Evolutionary conservation across 2,797 vertebrate species (phyloP).

Genomic region (Kryptopterus vitreolus): DNA sequence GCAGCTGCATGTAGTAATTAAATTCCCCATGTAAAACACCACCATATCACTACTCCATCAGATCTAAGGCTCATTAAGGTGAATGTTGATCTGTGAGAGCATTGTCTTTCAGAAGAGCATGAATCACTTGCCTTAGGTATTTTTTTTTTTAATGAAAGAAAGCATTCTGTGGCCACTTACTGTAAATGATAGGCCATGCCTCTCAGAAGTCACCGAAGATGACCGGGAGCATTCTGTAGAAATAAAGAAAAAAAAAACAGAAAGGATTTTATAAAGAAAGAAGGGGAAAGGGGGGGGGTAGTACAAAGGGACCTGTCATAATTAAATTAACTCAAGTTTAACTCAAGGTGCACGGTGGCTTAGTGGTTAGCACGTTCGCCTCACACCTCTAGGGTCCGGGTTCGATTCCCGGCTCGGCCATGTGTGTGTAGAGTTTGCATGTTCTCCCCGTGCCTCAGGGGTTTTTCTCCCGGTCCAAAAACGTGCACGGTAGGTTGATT

Average conservation of each 20-base stretch:
- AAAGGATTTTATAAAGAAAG: not conserved
- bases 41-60: not conserved
- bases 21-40: not conserved
- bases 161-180: slow-evolving; percentile 38
- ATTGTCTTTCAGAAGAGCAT: not conserved
- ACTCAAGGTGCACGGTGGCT: too few relatives aligned
- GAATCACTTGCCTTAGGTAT: not conserved
- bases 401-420: too few relatives aligned
- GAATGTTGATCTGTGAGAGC: not conserved
- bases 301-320: not conserved
- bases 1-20: not conserved
- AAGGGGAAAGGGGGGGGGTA: too few relatives aligned
- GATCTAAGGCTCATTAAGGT: not conserved
- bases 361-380: too few relatives aligned
- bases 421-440: too few relatives aligned
- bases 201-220: slow-evolving; percentile 35
- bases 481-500: too few relatives aligned
- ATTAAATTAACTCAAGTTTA: not conserved
- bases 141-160: not conserved
- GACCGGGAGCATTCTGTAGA: slow-evolving; percentile 29
- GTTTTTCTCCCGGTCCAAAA: too few relatives aligned
- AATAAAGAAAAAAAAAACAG: not conserved
- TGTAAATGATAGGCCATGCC: slow-evolving; percentile 38
- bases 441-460: too few relatives aligned
- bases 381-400: too few relatives aligned